phyloP scores from a whole-genome alignment of 2,888 invertebrate species.

The Eupeodes luniger region DNA sequence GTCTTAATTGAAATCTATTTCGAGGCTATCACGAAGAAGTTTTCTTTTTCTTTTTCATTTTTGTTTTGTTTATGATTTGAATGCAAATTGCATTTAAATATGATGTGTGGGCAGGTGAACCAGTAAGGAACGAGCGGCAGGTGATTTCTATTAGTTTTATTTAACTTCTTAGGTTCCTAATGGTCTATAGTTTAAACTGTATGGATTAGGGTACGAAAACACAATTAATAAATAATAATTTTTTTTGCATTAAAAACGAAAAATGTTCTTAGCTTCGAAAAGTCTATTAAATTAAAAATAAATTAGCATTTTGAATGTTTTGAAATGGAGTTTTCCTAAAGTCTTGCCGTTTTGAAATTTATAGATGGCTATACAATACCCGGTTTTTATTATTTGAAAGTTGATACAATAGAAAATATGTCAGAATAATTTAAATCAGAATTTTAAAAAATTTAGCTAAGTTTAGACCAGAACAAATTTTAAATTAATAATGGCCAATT shows the following conservation, averaged over 20 bases:
- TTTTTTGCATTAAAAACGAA: no score
- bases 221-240: background rate
- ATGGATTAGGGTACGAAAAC: background rate
- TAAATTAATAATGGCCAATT: no score
- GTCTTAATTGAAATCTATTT: conserved; percentile 74
- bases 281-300: background rate
- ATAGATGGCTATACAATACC: no score
- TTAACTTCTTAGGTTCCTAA: background rate
- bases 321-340: no score
- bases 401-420: no score
- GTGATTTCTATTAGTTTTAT: conserved; percentile 2
- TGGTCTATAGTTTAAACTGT: background rate
- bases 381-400: no score
- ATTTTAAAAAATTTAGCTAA: no score
- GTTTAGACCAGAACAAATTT: no score
- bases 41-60: background rate
- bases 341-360: no score
- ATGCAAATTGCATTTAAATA: conserved; percentile 62
- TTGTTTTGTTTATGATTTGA: conserved; percentile 59
- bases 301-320: background rate
- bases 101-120: conserved; percentile 57
- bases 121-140: conserved; percentile 8
- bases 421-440: no score
- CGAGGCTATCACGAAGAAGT: conserved; percentile 67
- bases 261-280: background rate